A percentile compares a stretch with the other conserved stretches of the same genome.
Conservation (phyloP, 2,888 invertebrate genomes). For the Drosophila kanekoi region DNA sequence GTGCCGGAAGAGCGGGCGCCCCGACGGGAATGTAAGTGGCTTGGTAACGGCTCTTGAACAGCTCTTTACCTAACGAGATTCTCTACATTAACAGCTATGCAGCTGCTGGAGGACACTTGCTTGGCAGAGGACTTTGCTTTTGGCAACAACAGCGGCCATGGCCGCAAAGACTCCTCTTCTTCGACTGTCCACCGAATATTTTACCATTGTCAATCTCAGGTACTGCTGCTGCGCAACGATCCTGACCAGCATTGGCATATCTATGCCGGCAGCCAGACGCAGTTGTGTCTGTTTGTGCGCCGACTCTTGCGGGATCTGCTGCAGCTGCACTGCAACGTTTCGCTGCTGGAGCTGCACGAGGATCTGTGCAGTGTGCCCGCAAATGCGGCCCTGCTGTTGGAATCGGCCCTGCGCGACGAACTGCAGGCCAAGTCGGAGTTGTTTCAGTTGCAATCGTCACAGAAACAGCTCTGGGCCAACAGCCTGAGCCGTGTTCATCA, state of each 20-base stretch:
- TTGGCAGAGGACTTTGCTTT: constrained; percentile 17
- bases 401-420: constrained; percentile 74
- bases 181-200: constrained; percentile 50
- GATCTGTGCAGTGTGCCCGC: constrained; percentile 6
- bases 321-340: constrained; percentile 67
- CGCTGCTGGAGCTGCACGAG: constrained; percentile 30
- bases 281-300: constrained; percentile 61
- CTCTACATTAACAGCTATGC: not conserved
- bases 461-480: not conserved
- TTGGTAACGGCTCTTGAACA: not conserved
- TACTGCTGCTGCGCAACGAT: constrained; percentile 64
- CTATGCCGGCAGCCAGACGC: constrained; percentile 64
- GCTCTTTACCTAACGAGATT: not conserved
- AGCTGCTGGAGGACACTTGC: constrained; percentile 39
- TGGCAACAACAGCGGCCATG: not conserved
- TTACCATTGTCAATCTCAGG: constrained; percentile 61
- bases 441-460: constrained; percentile 5
- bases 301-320: constrained; percentile 67
- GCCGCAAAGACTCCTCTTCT: not conserved
- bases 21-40: constrained; percentile 8
- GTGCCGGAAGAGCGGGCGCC: constrained; percentile 17
- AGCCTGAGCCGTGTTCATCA: constrained; percentile 34
- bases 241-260: constrained; percentile 60
- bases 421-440: constrained; percentile 40
- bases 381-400: constrained; percentile 55